Percentiles rank a stretch among this genome's conserved stretches.
Conservation (phyloP, 2,797 vertebrate genomes). For the Manis javanica region DNA sequence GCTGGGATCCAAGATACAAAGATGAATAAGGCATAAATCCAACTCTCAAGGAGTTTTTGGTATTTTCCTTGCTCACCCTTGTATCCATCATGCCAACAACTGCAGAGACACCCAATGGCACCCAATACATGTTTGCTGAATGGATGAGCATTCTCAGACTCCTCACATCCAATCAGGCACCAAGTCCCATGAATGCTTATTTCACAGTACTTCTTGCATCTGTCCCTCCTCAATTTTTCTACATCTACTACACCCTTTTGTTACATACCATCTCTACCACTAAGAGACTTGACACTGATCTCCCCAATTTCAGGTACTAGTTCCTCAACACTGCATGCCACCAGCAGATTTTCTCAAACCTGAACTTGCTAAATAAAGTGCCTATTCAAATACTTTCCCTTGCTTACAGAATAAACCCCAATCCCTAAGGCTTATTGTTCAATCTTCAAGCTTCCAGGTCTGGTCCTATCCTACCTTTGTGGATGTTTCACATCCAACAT, state of each 20-base stretch:
- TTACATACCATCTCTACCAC: not conserved
- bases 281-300: not conserved
- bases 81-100: not conserved
- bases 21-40: conserved; percentile 39
- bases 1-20: not conserved
- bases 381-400: not conserved
- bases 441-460: not conserved
- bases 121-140: not conserved
- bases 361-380: not conserved
- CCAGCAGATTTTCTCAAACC: not conserved
- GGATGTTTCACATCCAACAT: not conserved
- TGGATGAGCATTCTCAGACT: not conserved
- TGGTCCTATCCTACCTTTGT: not conserved
- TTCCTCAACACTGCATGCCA: not conserved
- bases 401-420: not conserved
- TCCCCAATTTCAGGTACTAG: not conserved
- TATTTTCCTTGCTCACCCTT: not conserved
- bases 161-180: not conserved
- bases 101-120: not conserved
- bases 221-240: not conserved
- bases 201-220: not conserved
- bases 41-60: not conserved
- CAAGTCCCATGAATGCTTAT: not conserved
- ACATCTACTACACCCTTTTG: not conserved
- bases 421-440: not conserved